Base-by-base conservation (phyloP, 2,888 invertebrate species). In the Hydraecia micacea region DNA sequence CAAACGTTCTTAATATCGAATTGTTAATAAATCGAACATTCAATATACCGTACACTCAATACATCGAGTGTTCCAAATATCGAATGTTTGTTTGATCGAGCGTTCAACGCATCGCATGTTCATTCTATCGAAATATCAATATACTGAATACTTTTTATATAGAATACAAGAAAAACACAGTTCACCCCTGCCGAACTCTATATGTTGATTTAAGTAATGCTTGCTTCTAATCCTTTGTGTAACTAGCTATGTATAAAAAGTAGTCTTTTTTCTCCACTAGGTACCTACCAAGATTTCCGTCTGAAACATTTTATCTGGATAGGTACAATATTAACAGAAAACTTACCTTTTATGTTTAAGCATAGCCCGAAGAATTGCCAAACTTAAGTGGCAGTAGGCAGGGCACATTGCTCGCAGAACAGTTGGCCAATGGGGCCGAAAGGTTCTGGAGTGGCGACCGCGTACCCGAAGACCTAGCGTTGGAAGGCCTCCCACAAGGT, bases 41-140 rank as follows among this genome's bases (percentile, higher is more conserved):
- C 39, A 39, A 39, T 39, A 39, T 39, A 39, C 0, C 39, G 7
- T 7, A 39, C 39, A 6, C 39, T 39, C 39, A 39, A 39, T 58
- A 58, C 11, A n/a, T n/a, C 58, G n/a, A n/a, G 58, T 58, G 58
- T 58, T 58, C 58, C n/a, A 58, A 58, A n/a, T 58, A 58, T n/a
- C 11, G n/a, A 58, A 58, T 58, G 58, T 11, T 58, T n/a, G 11
- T n/a, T 58, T 58, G 58, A 58, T 58, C 25, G 58, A 58, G 58
- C 58, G 58, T 58, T 58, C 58, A n/a, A 58, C 58, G n/a, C 11
- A 11, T n/a, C 58, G n/a, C n/a, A n/a, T n/a, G n/a, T 58, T 58
- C 25, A 58, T n/a, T 58, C 4, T 58, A 58, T 58, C 55, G 25
- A 58, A 25, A n/a, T 58, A 60, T 60, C 7, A n/a, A 8, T 39